These are phyloP conservation scores for Drosophila suzukii DNA, from an alignment of 1,140 invertebrate species.

Conservation along the genomic window DNA sequence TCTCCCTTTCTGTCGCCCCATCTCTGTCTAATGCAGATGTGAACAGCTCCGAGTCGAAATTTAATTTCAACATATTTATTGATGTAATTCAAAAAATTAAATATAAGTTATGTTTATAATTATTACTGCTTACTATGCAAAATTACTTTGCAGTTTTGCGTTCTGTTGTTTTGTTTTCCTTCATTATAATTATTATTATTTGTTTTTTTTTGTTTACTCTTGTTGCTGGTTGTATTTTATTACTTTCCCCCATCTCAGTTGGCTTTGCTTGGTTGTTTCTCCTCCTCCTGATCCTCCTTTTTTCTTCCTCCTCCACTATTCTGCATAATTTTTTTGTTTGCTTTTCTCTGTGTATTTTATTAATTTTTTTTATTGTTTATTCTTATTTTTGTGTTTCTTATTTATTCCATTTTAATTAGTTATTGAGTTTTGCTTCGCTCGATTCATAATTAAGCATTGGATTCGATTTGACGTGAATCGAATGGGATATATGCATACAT, in stretches of 20 bases:
- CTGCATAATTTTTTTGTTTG: constrained; percentile 22
- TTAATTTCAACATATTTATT: constrained; percentile 82
- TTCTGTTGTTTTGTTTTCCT: constrained; percentile 44
- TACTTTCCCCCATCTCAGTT: constrained; percentile 31
- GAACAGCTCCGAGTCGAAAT: constrained; percentile 34
- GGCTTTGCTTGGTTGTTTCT: constrained; percentile 30
- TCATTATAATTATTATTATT: constrained; percentile 40
- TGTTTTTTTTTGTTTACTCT: constrained; percentile 28
- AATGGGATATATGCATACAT: constrained; percentile 51
- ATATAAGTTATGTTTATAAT: constrained; percentile 81
- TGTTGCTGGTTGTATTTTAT: constrained; percentile 44
- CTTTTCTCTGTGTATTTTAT: constrained; percentile 41
- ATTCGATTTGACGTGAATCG: constrained; percentile 54
- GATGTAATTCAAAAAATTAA: constrained; percentile 83
- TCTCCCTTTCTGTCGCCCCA: constrained; percentile 17
- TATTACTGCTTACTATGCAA: constrained; percentile 79
- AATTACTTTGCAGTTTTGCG: constrained; percentile 78
- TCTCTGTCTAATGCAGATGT: constrained; percentile 37
- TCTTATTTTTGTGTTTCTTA: constrained; percentile 23
- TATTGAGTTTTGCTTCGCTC: constrained; percentile 45
- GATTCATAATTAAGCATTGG: constrained; percentile 41
- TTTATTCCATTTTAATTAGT: constrained; percentile 49
- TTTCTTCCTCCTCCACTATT: constrained; percentile 17
- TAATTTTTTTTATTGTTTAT: constrained; percentile 42
- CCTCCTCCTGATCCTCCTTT: constrained; percentile 1